Evolutionary conservation across 1,140 invertebrate species (phyloP).

Genomic region (Achatina immaculata): DNA sequence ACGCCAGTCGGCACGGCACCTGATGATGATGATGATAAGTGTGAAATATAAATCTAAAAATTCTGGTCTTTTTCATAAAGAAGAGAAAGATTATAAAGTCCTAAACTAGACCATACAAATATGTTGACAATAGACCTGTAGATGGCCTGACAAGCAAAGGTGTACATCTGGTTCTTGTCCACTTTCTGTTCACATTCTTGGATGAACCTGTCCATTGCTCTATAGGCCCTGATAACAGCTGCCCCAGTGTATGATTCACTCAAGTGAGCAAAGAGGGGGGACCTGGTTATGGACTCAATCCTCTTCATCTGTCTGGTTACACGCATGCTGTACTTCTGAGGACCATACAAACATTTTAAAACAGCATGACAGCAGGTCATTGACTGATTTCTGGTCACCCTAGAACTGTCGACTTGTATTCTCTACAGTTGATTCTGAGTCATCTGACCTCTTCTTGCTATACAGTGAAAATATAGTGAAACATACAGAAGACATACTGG

Average conservation of each 20-base stretch:
- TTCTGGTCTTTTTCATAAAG: background rate
- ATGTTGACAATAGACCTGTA: slow-evolving; percentile 64
- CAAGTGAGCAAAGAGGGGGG: slow-evolving; percentile 74
- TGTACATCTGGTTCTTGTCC: slow-evolving; percentile 68
- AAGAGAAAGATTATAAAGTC: too few relatives aligned
- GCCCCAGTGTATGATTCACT: slow-evolving; percentile 74
- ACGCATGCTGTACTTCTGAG: slow-evolving; percentile 72
- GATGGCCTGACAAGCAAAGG: slow-evolving; percentile 42
- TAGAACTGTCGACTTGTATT: too few relatives aligned
- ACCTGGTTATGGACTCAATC: slow-evolving; percentile 72
- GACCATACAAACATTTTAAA: too few relatives aligned
- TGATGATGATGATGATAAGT: too few relatives aligned
- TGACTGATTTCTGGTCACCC: too few relatives aligned
- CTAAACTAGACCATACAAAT: too few relatives aligned
- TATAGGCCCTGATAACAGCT: slow-evolving; percentile 75
- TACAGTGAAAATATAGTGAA: too few relatives aligned
- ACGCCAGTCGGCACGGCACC: too few relatives aligned
- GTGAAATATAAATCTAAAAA: background rate
- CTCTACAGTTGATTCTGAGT: too few relatives aligned
- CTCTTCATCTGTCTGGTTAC: slow-evolving; percentile 74
- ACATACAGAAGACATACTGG: too few relatives aligned
- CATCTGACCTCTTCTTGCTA: too few relatives aligned
- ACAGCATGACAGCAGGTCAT: too few relatives aligned
- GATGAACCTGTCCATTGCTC: slow-evolving; percentile 72
- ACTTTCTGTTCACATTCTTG: slow-evolving; percentile 68